Evolutionary conservation across 2,888 invertebrate genomes (phyloP).

Genomic region (Drosophila nigritarsus): DNA sequence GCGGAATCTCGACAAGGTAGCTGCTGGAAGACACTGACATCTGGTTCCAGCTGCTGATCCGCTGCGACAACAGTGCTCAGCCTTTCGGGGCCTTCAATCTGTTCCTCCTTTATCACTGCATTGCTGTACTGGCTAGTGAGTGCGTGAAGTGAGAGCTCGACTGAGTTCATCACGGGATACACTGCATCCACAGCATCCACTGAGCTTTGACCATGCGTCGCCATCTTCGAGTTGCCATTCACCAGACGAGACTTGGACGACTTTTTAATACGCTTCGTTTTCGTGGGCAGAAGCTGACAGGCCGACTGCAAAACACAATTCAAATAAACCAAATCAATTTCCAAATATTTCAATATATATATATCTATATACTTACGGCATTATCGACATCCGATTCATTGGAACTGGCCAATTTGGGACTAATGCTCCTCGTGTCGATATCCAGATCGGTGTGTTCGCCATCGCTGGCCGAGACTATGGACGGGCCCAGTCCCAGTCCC

Average conservation of each 20-base stretch:
- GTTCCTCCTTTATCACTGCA: not conserved
- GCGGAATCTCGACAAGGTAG: not conserved
- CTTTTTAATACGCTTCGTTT: not conserved
- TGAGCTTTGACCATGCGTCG: not conserved
- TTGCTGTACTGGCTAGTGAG: not conserved
- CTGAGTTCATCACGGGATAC: not conserved
- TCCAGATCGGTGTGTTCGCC: conserved; percentile 35
- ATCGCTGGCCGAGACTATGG: conserved; percentile 30
- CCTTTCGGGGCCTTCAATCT: not conserved
- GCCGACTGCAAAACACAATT: too few relatives aligned
- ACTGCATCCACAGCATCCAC: not conserved
- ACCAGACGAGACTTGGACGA: not conserved
- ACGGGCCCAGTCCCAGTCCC: not conserved
- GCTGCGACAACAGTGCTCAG: not conserved
- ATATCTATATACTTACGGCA: conserved; percentile 21
- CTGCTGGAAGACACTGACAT: not conserved
- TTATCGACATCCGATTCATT: conserved; percentile 35
- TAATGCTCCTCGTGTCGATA: conserved; percentile 30
- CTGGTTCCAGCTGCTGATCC: not conserved
- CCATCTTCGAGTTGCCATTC: not conserved
- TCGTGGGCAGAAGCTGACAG: not conserved
- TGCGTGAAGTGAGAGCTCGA: not conserved
- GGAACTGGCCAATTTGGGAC: conserved; percentile 21
- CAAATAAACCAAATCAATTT: not conserved
- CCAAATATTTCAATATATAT: not conserved